Percentiles rank a stretch among this genome's conserved stretches.
Conservation (phyloP, 2,888 invertebrate species). For the Sicus ferrugineus region DNA sequence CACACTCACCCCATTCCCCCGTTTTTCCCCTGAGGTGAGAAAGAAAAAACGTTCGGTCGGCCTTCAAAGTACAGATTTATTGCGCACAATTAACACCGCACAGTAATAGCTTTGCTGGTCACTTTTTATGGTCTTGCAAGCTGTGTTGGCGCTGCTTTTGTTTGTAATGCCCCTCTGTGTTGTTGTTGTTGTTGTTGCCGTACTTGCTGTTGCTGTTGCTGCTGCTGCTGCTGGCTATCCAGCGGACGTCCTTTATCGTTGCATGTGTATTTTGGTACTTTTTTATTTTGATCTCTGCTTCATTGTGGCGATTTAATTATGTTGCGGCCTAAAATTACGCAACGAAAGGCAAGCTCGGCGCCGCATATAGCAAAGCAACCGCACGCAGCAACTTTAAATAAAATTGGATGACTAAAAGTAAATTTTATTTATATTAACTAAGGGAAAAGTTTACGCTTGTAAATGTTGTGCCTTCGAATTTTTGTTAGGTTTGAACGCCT, state of each 20-base stretch:
- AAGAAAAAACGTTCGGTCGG: too few species aligned
- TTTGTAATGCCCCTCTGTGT: too few species aligned
- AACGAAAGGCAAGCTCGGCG: not conserved
- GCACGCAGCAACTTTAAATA: too few species aligned
- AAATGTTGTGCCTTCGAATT: too few species aligned
- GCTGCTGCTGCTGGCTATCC: constrained; percentile 28
- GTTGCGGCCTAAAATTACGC: constrained; percentile 6
- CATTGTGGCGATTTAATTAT: constrained; percentile 5
- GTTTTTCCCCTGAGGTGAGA: too few species aligned
- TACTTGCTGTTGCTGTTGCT: constrained; percentile 40
- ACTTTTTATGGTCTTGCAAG: not conserved
- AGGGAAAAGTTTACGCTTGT: too few species aligned
- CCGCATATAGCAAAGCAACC: too few species aligned
- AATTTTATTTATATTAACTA: too few species aligned
- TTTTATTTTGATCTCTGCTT: not conserved
- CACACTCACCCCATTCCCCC: too few species aligned
- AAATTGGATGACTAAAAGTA: too few species aligned
- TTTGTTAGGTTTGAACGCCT: too few species aligned
- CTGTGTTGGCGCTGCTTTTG: too few species aligned
- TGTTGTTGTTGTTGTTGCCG: constrained; percentile 37
- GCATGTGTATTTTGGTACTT: not conserved
- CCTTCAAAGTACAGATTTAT: constrained; percentile 45
- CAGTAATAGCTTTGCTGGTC: constrained; percentile 15
- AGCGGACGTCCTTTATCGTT: not conserved
- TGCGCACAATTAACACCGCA: constrained; percentile 47